Evolutionary conservation across 1,140 invertebrate species (phyloP).

Genomic region (Meloidogyne exigua): DNA sequence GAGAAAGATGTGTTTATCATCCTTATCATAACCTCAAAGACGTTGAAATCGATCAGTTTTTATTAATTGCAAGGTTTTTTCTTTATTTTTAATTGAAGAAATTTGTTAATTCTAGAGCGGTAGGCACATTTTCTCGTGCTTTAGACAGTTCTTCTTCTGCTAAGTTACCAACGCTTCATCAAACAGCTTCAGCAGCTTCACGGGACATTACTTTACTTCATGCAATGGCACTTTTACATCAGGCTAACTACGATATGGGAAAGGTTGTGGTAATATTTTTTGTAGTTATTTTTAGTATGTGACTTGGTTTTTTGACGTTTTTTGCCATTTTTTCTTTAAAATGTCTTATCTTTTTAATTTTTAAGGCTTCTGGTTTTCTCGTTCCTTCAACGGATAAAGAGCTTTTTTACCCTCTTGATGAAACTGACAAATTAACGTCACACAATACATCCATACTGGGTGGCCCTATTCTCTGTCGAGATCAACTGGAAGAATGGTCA

Average conservation of each 20-base stretch:
- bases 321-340: too few relatives aligned
- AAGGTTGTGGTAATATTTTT: conserved; percentile 62
- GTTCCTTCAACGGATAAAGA: conserved; percentile 75
- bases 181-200: conserved; percentile 96
- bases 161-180: conserved; percentile 94
- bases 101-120: conserved; percentile 71
- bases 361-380: conserved; percentile 79
- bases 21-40: conserved; percentile 84
- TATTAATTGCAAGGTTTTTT: conserved; percentile 80
- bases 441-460: conserved; percentile 70
- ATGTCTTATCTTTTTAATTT: neutral
- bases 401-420: neutral
- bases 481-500: conserved; percentile 99
- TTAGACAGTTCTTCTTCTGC: conserved; percentile 95
- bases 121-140: conserved; percentile 96
- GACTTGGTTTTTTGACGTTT: neutral
- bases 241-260: conserved; percentile 84
- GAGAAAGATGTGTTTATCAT: conserved; percentile 89
- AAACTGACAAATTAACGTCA: conserved; percentile 53
- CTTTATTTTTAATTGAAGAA: conserved; percentile 1
- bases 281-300: neutral
- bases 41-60: conserved; percentile 95
- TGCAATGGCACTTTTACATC: conserved; percentile 95
- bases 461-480: conserved; percentile 65
- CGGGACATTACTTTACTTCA: conserved; percentile 96